phyloP scores from a whole-genome alignment of 2,797 vertebrate genomes.

The Sebastes trivittatus region DNA sequence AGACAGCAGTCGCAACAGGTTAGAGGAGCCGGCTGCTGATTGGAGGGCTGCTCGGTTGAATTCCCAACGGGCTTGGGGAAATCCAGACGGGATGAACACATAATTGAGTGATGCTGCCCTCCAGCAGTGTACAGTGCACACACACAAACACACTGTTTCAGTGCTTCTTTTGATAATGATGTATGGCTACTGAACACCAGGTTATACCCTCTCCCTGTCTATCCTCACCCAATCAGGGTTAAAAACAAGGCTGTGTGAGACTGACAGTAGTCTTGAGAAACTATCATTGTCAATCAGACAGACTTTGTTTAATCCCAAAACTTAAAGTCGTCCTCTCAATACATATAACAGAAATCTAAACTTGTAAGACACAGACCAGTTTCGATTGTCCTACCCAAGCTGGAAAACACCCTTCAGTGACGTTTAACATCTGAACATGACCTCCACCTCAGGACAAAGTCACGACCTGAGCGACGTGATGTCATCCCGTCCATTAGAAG shows the following conservation, averaged over 20 bases:
- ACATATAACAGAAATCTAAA: too few species aligned
- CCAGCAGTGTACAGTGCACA: constrained; percentile 5
- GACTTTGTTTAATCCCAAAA: neutral
- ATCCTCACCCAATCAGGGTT: neutral
- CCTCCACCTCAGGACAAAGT: constrained; percentile 28
- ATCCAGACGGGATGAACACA: constrained; percentile 21
- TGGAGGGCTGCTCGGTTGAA: constrained; percentile 15
- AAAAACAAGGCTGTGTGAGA: constrained; percentile 1
- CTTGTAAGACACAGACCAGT: neutral
- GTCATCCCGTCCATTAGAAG: constrained; percentile 43
- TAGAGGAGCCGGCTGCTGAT: constrained; percentile 33
- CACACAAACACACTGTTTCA: constrained; percentile 6
- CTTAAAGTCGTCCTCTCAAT: neutral
- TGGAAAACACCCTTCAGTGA: neutral
- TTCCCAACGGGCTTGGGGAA: constrained; percentile 26
- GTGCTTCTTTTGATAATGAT: constrained; percentile 10
- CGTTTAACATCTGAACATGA: constrained; percentile 7
- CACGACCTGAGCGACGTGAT: constrained; percentile 32
- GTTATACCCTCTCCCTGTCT: neutral
- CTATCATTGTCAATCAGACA: neutral
- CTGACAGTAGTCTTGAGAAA: neutral
- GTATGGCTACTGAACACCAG: constrained; percentile 3
- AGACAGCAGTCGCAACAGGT: constrained; percentile 35
- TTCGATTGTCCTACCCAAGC: neutral
- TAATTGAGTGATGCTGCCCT: constrained; percentile 42